phyloP scores from a whole-genome alignment of 2,113 vertebrate species.

The Mohoua ochrocephala region DNA sequence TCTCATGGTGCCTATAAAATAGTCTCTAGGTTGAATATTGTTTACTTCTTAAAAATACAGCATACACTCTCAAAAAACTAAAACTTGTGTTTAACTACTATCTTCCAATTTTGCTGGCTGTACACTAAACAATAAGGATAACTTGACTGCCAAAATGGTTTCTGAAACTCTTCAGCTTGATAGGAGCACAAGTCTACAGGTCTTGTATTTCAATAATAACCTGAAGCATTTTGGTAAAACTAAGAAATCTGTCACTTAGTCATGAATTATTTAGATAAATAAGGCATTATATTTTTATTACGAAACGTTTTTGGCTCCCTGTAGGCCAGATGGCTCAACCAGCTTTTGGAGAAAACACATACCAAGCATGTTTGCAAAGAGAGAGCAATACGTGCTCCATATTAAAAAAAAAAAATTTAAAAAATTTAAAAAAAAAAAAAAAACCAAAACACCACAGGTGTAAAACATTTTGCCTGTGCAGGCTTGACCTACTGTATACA shows the following conservation, averaged over 20 bases:
- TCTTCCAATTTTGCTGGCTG: background rate
- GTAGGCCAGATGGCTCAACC: background rate
- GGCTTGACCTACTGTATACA: accelerated
- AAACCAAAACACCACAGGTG: background rate
- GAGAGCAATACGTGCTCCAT: background rate
- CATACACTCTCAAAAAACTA: background rate
- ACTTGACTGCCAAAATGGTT: background rate
- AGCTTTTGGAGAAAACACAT: background rate
- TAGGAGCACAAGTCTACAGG: background rate
- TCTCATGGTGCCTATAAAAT: background rate
- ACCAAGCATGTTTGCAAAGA: background rate
- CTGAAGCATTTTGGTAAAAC: background rate
- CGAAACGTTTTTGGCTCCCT: background rate
- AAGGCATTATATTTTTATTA: background rate
- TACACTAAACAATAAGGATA: background rate
- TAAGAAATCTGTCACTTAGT: background rate
- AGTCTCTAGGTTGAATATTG: background rate
- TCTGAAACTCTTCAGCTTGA: background rate
- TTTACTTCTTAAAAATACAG: background rate
- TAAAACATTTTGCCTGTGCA: background rate
- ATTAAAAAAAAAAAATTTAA: background rate
- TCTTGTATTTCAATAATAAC: background rate
- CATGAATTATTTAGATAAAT: background rate
- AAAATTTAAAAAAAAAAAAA: too few species aligned
- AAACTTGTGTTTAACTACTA: background rate